Conservation (phyloP, 2,113 vertebrate species). For the Hylia prasina region DNA sequence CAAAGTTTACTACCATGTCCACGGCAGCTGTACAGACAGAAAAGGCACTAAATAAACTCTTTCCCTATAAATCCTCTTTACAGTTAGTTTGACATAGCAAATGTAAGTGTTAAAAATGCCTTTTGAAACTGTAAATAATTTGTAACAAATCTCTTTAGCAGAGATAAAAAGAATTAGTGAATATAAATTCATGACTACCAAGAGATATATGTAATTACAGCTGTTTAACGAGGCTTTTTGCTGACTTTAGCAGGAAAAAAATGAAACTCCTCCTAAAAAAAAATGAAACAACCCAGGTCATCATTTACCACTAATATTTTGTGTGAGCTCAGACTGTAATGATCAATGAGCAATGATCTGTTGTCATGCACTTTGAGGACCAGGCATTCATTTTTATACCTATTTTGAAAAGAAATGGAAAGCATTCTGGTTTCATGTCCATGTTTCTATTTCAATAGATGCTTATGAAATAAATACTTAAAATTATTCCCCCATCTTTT, state of each 20-base stretch:
- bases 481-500: not conserved
- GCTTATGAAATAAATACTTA: not conserved
- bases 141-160: constrained; percentile 20
- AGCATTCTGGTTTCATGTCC: not conserved
- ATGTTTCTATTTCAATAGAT: not conserved
- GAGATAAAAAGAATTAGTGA: not conserved
- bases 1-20: constrained; percentile 24
- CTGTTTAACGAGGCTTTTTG: not conserved
- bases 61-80: constrained; percentile 38
- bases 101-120: constrained; percentile 5
- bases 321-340: not conserved
- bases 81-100: not conserved
- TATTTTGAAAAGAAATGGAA: not conserved
- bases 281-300: too few relatives aligned
- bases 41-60: constrained; percentile 35
- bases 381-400: not conserved
- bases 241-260: not conserved
- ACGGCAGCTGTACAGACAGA: not conserved
- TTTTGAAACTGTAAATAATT: constrained; percentile 17
- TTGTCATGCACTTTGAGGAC: not conserved
- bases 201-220: not conserved
- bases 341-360: not conserved
- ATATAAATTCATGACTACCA: not conserved
- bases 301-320: not conserved
- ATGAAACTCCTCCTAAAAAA: not conserved